These are phyloP conservation scores for Dryobotodes eremita DNA, from an alignment of 2,888 invertebrate genomes.

Conservation along the genomic window DNA sequence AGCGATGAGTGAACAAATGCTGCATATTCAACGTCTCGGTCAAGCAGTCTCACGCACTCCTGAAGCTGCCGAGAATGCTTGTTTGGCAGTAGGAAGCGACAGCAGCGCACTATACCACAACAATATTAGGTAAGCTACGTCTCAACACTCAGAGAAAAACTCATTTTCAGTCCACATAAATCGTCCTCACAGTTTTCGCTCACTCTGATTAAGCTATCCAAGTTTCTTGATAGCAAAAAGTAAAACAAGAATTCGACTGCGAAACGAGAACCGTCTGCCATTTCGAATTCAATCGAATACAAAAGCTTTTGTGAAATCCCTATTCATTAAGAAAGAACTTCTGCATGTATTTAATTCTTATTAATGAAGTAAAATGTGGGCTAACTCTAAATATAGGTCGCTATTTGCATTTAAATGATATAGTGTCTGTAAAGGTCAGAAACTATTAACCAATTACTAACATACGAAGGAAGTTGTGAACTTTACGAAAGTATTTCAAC, in stretches of 20 bases:
- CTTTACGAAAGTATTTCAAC: slow-evolving; percentile 80
- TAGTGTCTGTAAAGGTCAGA: slow-evolving; percentile 74
- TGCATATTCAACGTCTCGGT: slow-evolving; percentile 88
- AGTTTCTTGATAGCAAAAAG: slow-evolving; percentile 35
- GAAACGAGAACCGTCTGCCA: slow-evolving; percentile 28
- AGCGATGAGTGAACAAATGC: slow-evolving; percentile 80
- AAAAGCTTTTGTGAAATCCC: slow-evolving; percentile 42
- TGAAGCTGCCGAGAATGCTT: slow-evolving; percentile 44
- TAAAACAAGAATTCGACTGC: slow-evolving; percentile 37
- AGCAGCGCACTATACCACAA: slow-evolving; percentile 32
- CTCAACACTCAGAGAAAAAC: slow-evolving; percentile 16
- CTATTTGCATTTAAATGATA: slow-evolving; percentile 62
- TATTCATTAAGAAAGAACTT: slow-evolving; percentile 41
- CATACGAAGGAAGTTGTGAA: slow-evolving; percentile 79
- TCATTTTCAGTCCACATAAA: slow-evolving; percentile 6
- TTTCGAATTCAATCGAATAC: slow-evolving; percentile 30
- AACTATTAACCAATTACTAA: slow-evolving; percentile 69
- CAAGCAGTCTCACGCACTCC: slow-evolving; percentile 81
- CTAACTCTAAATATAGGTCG: slow-evolving; percentile 65
- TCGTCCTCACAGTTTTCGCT: slow-evolving; percentile 19
- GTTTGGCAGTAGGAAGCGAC: slow-evolving; percentile 64
- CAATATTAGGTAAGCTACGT: not conserved
- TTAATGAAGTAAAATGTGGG: slow-evolving; percentile 64
- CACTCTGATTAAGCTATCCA: slow-evolving; percentile 22
- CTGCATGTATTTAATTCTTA: slow-evolving; percentile 30